A percentile compares a stretch with the other conserved stretches of the same genome.
Conservation (phyloP, 2,888 invertebrate genomes). For the Drosophila maculinotata region DNA sequence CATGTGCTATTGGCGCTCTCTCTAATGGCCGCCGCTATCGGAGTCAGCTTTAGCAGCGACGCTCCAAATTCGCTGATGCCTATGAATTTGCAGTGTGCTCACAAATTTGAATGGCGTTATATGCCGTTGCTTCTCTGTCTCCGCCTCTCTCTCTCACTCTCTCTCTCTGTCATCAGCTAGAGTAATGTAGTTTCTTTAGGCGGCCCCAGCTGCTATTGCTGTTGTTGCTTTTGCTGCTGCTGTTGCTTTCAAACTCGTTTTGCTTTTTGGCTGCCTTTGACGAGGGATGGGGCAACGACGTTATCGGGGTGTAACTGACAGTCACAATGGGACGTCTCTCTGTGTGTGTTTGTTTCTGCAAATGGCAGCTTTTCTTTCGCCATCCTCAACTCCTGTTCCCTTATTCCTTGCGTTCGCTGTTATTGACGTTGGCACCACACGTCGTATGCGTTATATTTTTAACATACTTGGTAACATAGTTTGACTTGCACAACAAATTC, state of each 20-base stretch:
- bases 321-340: constrained; percentile 19
- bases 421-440: constrained; percentile 4
- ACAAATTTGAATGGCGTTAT: constrained; percentile 46
- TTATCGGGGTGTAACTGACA: constrained; percentile 27
- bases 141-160: not conserved
- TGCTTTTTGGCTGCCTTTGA: constrained; percentile 34
- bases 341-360: constrained; percentile 18
- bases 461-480: too few relatives aligned
- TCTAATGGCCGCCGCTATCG: not conserved
- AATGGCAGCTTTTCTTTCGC: constrained; percentile 10
- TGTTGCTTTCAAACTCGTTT: constrained; percentile 56
- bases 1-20: constrained; percentile 39
- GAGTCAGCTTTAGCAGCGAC: constrained; percentile 9
- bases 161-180: constrained; percentile 8
- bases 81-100: constrained; percentile 28
- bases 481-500: too few relatives aligned
- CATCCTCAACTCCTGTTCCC: constrained; percentile 9
- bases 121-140: constrained; percentile 12
- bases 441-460: constrained; percentile 45
- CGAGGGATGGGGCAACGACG: constrained; percentile 3
- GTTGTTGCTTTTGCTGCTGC: constrained; percentile 17
- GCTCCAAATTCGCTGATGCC: constrained; percentile 34
- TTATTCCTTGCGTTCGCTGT: not conserved
- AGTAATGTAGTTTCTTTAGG: constrained; percentile 34
- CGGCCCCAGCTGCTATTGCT: constrained; percentile 34